phyloP scores from a whole-genome alignment of 2,888 invertebrate genomes.

The Hipparchia sbordonii region DNA sequence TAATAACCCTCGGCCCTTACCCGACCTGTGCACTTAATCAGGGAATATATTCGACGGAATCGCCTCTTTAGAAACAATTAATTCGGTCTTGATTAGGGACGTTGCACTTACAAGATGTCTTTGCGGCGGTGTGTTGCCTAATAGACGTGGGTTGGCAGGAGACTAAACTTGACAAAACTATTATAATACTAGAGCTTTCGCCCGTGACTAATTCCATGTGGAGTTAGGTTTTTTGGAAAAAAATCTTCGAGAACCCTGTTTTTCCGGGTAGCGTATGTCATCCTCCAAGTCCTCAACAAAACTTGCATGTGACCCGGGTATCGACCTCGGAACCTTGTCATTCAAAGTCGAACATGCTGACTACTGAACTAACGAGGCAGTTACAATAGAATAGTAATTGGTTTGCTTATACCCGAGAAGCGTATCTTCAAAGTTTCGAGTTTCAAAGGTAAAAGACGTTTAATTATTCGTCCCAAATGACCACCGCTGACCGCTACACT shows the following conservation, averaged over 20 bases:
- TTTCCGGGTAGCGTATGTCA: too few species aligned
- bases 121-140: constrained; percentile 45
- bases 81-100: constrained; percentile 60
- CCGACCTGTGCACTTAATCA: constrained; percentile 75
- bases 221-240: too few species aligned
- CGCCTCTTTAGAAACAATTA: constrained; percentile 77
- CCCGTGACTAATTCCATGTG: too few species aligned
- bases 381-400: neutral
- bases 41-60: constrained; percentile 69
- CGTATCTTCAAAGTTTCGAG: constrained; percentile 54
- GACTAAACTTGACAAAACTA: neutral
- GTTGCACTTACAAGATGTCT: constrained; percentile 54
- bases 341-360: too few species aligned
- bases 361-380: too few species aligned
- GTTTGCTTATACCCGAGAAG: neutral
- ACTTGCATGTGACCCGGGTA: too few species aligned
- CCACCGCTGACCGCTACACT: constrained; percentile 63
- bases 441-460: constrained; percentile 71
- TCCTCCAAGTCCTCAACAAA: too few species aligned
- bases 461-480: constrained; percentile 70
- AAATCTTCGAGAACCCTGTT: too few species aligned
- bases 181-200: neutral
- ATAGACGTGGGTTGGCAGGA: constrained; percentile 35
- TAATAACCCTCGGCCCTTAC: constrained; percentile 71
- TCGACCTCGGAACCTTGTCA: too few species aligned